phyloP scores from a whole-genome alignment of 2,113 vertebrate species.

The Alethe castanea region DNA sequence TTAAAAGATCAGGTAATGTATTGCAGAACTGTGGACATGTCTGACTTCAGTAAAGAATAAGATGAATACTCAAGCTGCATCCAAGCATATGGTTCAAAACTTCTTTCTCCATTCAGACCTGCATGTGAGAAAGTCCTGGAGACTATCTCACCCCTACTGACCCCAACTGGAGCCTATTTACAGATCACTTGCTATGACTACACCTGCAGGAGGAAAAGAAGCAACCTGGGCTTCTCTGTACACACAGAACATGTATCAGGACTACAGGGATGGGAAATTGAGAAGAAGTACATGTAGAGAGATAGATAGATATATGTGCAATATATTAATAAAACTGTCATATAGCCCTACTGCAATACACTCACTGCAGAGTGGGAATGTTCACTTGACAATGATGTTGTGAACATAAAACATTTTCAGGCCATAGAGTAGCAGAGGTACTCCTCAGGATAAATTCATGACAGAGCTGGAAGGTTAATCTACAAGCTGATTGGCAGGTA shows the following conservation, averaged over 20 bases:
- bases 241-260: not conserved
- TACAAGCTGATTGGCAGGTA: not conserved
- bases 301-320: accelerated
- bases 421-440: not conserved
- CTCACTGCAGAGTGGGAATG: not conserved
- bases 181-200: not conserved
- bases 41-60: slow-evolving; percentile 21
- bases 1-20: not conserved
- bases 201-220: not conserved
- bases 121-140: not conserved
- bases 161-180: not conserved
- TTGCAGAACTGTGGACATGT: slow-evolving; percentile 10
- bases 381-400: not conserved
- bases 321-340: not conserved
- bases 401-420: not conserved
- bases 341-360: not conserved
- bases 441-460: not conserved
- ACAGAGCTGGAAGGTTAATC: not conserved
- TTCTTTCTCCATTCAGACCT: not conserved
- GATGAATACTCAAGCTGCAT: not conserved
- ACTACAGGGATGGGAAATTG: not conserved
- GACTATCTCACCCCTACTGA: not conserved
- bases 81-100: not conserved
- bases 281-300: not conserved
- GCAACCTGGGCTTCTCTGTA: not conserved